phyloP scores from a whole-genome alignment of 1,140 invertebrate species.

The Diorhabda elongata region DNA sequence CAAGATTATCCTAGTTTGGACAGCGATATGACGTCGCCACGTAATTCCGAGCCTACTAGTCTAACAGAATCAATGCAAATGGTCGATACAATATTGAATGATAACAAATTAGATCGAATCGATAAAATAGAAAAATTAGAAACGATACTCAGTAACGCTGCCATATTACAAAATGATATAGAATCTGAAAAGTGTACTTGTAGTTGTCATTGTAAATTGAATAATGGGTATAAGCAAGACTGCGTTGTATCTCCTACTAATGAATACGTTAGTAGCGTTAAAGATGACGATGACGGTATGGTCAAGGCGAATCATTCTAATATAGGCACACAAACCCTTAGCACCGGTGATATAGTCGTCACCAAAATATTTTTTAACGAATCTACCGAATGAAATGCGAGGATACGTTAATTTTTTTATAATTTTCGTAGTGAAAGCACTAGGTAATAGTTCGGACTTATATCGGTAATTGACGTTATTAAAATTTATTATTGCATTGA shows the following conservation, averaged over 20 bases:
- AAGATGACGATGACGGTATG: constrained; percentile 18
- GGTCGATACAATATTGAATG: constrained; percentile 80
- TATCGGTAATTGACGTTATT: not conserved
- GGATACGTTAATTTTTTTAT: constrained; percentile 9
- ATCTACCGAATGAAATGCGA: constrained; percentile 37
- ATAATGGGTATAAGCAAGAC: constrained; percentile 46
- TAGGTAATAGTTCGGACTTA: not conserved
- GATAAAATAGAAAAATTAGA: constrained; percentile 83
- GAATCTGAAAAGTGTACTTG: constrained; percentile 39
- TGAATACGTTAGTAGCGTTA: constrained; percentile 27
- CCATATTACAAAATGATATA: constrained; percentile 52
- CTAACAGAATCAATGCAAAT: constrained; percentile 88
- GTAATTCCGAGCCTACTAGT: constrained; percentile 76
- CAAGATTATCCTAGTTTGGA: constrained; percentile 73
- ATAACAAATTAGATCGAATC: constrained; percentile 76
- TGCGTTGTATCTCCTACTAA: constrained; percentile 48
- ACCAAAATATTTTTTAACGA: constrained; percentile 83
- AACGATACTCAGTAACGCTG: constrained; percentile 75
- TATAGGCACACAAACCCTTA: constrained; percentile 74
- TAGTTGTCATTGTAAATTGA: constrained; percentile 43
- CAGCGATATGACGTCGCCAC: constrained; percentile 61
- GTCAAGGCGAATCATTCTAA: constrained; percentile 42
- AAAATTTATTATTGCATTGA: not conserved
- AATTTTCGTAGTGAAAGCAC: not conserved
- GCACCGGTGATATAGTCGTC: constrained; percentile 90